Evolutionary conservation across 2,888 invertebrate genomes (phyloP).

Genomic region (Imbricaverruca yamaguchii): DNA sequence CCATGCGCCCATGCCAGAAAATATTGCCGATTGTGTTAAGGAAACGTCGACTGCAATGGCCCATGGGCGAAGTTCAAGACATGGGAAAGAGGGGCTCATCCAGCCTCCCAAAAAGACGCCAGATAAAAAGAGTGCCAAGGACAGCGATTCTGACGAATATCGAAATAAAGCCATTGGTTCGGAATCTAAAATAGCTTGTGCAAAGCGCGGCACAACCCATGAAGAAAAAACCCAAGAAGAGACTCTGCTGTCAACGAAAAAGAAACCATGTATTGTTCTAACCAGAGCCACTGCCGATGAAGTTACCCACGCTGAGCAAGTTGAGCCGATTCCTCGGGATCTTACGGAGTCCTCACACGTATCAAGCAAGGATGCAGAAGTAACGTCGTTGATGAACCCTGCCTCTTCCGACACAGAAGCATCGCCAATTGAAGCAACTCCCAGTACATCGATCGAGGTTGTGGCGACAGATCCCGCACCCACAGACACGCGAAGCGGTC

Average conservation of each 20-base stretch:
- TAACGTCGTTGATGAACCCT: not conserved
- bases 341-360: too few relatives aligned
- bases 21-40: too few relatives aligned
- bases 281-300: not conserved
- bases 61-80: too few relatives aligned
- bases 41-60: too few relatives aligned
- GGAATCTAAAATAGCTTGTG: not conserved
- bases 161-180: not conserved
- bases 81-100: too few relatives aligned
- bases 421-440: not conserved
- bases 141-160: not conserved
- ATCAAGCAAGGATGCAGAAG: not conserved
- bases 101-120: too few relatives aligned
- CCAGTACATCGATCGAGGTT: not conserved
- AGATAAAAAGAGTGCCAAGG: not conserved
- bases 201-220: not conserved
- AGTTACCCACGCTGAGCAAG: not conserved
- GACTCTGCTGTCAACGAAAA: not conserved
- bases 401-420: not conserved
- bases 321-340: not conserved
- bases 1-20: too few relatives aligned
- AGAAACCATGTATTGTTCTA: not conserved
- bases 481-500: too few relatives aligned
- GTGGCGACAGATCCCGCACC: too few relatives aligned
- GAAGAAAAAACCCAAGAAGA: not conserved